Evolutionary conservation across 2,888 invertebrate species (phyloP).

Genomic region (Cosmia pyralina): DNA sequence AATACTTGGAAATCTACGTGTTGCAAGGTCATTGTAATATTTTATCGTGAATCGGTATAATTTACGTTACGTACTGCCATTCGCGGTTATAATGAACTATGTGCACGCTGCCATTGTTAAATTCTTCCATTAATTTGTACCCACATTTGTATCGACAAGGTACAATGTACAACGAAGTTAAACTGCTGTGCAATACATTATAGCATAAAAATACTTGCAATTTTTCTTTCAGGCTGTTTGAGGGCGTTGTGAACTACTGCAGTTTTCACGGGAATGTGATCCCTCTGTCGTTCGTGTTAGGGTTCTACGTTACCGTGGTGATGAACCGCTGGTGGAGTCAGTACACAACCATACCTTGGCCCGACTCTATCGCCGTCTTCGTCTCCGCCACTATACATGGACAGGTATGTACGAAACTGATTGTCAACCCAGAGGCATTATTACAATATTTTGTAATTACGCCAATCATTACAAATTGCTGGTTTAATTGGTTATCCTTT

Average conservation of each 20-base stretch:
- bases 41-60: constrained; percentile 47
- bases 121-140: constrained; percentile 42
- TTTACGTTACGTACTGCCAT: constrained; percentile 16
- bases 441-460: constrained; percentile 40
- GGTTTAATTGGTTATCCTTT: constrained; percentile 26
- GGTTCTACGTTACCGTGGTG: constrained; percentile 98
- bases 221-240: constrained; percentile 92
- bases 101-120: constrained; percentile 37
- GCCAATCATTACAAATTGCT: constrained; percentile 1
- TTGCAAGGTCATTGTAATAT: constrained; percentile 34
- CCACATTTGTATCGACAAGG: constrained; percentile 27
- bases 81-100: constrained; percentile 30
- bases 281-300: constrained; percentile 97
- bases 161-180: constrained; percentile 27
- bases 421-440: constrained; percentile 19
- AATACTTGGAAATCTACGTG: constrained; percentile 45
- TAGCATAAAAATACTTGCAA: constrained; percentile 7
- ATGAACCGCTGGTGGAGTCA: constrained; percentile 98
- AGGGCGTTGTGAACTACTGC: constrained; percentile 95
- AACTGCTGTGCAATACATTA: constrained; percentile 7
- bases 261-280: constrained; percentile 96
- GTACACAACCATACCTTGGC: constrained; percentile 95
- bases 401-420: constrained; percentile 87
- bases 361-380: constrained; percentile 96
- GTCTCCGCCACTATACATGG: constrained; percentile 96